Evolutionary conservation across 2,113 vertebrate species (phyloP), one percentile per base, ranked within the genome.

Genomic region (Microtus oregoni): DNA sequence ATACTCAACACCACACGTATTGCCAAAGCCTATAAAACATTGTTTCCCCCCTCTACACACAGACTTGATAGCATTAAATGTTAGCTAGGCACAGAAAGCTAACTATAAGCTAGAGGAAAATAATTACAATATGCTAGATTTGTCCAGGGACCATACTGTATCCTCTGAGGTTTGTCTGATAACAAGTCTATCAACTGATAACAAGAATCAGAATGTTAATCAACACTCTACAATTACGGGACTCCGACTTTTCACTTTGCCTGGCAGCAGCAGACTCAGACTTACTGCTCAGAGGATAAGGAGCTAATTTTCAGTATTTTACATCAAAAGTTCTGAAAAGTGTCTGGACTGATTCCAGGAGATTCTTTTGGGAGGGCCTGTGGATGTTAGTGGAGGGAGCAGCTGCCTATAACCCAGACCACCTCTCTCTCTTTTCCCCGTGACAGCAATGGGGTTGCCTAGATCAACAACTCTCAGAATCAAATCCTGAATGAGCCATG

Each of bases 391-490:
- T 30, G 15, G 13, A 55, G 19, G 19, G 5, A 15, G 19, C 6
- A 32, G 28, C n/a, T 35, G 28, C 14, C 9, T 24, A 13, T 3
- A 50, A 32, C 7, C 24, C 52, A 44, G 91, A 77, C 1, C 6
- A 5, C 10, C 26, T 35, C 28, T 19, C 12, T 58, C 4, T 19
- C 55, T 58, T 58, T 61, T 72, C 7, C 19, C 38, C 13, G 13
- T 22, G 26, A 38, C 3, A 44, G 61, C 26, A 81, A 70, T 19
- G 22, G 32, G 14, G 70, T 52, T 52, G 2, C 22, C 28, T 17
- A 1, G 1, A 22, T 2, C 0, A 82, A 7, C 0, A 35, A 28
- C 24, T 55, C 47, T 63, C 19, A 1, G 72, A 26, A 58, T 65
- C 75, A 6, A 52, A 77, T 6, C 58, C 58, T 22, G 32, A 26